A percentile compares a stretch with the other conserved stretches of the same genome.
These are phyloP conservation scores for Aeoliscus strigatus DNA, from an alignment of 2,797 vertebrate species.

Conservation along the genomic window DNA sequence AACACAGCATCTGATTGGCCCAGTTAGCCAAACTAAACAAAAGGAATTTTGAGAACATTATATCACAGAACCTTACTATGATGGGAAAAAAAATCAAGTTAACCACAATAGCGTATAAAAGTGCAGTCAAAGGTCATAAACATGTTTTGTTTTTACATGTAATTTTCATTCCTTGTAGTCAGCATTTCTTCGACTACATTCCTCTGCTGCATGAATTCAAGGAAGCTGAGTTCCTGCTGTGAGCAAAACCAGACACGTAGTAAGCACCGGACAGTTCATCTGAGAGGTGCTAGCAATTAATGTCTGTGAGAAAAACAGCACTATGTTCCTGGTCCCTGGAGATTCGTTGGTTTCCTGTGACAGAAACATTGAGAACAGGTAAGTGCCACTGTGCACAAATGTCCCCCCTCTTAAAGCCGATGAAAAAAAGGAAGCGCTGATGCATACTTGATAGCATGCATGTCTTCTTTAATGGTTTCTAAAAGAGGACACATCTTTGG, in stretches of 20 bases:
- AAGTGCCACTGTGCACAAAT: constrained; percentile 18
- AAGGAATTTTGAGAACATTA: too few species aligned
- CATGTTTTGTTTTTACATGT: constrained; percentile 3
- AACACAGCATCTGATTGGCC: too few species aligned
- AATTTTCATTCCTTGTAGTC: neutral
- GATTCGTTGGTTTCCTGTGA: constrained; percentile 28
- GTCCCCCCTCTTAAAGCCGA: constrained; percentile 30
- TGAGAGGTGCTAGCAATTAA: neutral
- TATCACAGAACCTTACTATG: too few species aligned
- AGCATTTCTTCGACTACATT: constrained; percentile 2
- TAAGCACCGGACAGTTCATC: neutral
- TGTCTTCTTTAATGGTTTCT: constrained; percentile 52
- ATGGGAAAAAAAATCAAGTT: too few species aligned
- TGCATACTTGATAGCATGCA: constrained; percentile 54
- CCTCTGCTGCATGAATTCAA: neutral
- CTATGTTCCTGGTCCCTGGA: too few species aligned
- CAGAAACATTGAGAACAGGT: constrained; percentile 37
- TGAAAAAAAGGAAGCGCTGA: constrained; percentile 28
- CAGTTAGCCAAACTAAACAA: too few species aligned
- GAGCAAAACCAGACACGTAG: neutral
- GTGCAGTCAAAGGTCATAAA: too few species aligned
- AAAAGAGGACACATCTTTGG: constrained; percentile 48
- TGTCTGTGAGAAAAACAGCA: too few species aligned
- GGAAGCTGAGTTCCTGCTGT: neutral
- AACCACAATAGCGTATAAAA: too few species aligned